Base-by-base conservation (phyloP, 2,113 vertebrate species). In the Ceyx margarethae region DNA sequence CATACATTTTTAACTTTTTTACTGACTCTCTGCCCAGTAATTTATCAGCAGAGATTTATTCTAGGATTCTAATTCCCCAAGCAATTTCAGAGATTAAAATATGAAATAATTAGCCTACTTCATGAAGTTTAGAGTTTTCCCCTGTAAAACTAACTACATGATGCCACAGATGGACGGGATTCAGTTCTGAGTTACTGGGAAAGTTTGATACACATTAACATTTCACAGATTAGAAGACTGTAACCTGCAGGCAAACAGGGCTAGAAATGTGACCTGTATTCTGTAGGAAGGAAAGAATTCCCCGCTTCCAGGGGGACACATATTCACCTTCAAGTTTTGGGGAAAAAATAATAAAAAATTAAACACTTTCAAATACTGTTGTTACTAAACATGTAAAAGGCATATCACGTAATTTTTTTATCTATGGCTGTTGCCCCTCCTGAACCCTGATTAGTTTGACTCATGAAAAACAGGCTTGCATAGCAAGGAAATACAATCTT, bases 61-160 rank as follows among this genome's bases (percentile, higher is more conserved):
- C 89, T 56, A 87, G 68, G 53, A 91, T 78, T 94, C 95, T 50
- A 91, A 90, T 90, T 94, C 95, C 95, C 90, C 92, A 81, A 96
- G 90, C 89, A 76, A 94, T 95, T 95, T 91, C 75, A 68, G 85
- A 92, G 92, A 94, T 94, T 96, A 95, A 92, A 96, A 94, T 89
- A 87, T 37, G 85, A 94, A 96, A 96, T 91, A 96, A 96, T 96
- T 94, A 95, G 94, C 89, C 94, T 92, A 92, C 79, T 96, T 95
- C 91, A 22, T 2, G 9, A 95, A 94, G 91, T 95, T 96, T 91
- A 54, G 76, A 85, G 75, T 66, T 94, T 89, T 73, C 31, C 64
- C 46, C 86, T 21, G 7, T 61, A 92, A 93, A 95, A 93, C 89
- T 95, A 95, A 78, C 90, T 95, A n/a, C 22, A n/a, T 0, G 28